These are phyloP conservation scores for Brenthis ino DNA, from an alignment of 2,888 invertebrate genomes.

Conservation along the genomic window DNA sequence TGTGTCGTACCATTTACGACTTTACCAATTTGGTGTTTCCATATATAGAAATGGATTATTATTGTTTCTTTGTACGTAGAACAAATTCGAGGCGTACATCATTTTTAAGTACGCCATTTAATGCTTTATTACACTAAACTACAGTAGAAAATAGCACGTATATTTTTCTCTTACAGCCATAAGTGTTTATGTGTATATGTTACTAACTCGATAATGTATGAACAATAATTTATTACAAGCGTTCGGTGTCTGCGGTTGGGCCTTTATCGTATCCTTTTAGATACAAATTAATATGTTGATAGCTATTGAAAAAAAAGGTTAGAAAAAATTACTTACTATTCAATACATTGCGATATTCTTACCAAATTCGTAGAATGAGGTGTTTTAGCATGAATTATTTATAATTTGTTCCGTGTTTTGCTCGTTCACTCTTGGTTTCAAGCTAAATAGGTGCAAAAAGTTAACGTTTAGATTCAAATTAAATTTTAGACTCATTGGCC, in stretches of 20 bases:
- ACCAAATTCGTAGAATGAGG: conserved; percentile 36
- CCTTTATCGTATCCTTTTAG: conserved; percentile 31
- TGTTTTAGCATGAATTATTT: conserved; percentile 38
- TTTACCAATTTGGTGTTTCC: conserved; percentile 46
- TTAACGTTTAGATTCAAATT: conserved; percentile 12
- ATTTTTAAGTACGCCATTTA: conserved; percentile 42
- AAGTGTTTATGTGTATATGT: conserved; percentile 37
- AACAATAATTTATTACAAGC: conserved; percentile 44
- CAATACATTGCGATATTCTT: conserved; percentile 33
- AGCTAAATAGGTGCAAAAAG: conserved; percentile 22
- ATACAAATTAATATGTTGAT: conserved; percentile 31
- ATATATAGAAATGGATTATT: conserved; percentile 45
- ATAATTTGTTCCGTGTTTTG: conserved; percentile 28
- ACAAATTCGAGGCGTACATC: conserved; percentile 41
- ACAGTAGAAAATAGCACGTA: conserved; percentile 40
- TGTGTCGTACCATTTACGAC: conserved; percentile 44
- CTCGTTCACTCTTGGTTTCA: conserved; percentile 29
- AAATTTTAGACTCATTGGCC: not conserved
- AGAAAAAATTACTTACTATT: conserved; percentile 33
- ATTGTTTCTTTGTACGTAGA: conserved; percentile 47
- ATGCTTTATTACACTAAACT: conserved; percentile 39
- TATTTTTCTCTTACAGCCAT: conserved; percentile 34
- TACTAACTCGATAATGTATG: conserved; percentile 44
- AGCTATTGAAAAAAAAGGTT: conserved; percentile 20
- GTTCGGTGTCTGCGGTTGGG: conserved; percentile 42